Evolutionary conservation across 2,113 vertebrate species (phyloP).

Genomic region (Thalassarche chlororhynchos): DNA sequence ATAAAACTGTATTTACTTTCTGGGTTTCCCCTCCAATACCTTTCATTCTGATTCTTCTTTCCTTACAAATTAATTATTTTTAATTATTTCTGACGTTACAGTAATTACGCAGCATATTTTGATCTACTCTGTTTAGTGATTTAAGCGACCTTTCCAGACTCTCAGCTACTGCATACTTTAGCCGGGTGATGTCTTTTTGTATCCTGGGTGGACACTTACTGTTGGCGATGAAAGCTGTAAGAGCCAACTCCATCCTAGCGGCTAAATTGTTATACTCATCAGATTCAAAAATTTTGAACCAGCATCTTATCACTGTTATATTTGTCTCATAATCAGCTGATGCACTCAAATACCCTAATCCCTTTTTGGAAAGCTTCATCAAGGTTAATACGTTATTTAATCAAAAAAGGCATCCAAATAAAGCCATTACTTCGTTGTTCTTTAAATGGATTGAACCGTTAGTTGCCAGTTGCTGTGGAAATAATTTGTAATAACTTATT

Average conservation of each 20-base stretch:
- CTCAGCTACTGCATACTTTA: conserved; percentile 5
- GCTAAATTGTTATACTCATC: conserved; percentile 27
- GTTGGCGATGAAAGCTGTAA: not conserved
- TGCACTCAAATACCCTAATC: conserved; percentile 32
- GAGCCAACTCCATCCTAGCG: conserved; percentile 12
- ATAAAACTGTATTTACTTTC: not conserved
- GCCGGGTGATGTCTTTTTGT: not conserved
- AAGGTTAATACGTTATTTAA: conserved; percentile 69
- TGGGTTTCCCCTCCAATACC: not conserved
- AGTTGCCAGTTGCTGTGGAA: conserved; percentile 47
- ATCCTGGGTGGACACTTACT: not conserved
- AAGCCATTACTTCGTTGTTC: conserved; percentile 58
- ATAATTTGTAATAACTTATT: conserved; percentile 50
- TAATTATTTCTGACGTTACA: not conserved
- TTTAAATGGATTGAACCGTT: conserved; percentile 54
- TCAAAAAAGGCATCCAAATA: conserved; percentile 57
- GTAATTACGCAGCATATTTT: conserved; percentile 13
- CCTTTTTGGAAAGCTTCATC: conserved; percentile 57
- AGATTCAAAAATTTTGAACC: conserved; percentile 51
- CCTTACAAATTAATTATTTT: not conserved
- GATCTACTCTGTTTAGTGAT: not conserved
- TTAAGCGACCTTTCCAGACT: not conserved
- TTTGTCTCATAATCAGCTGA: conserved; percentile 54
- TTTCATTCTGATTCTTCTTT: not conserved
- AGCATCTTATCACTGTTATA: conserved; percentile 35